Evolutionary conservation across 2,888 invertebrate species (phyloP), one percentile per base, ranked within the genome.

Genomic region (Thysanoteuthis rhombus): DNA sequence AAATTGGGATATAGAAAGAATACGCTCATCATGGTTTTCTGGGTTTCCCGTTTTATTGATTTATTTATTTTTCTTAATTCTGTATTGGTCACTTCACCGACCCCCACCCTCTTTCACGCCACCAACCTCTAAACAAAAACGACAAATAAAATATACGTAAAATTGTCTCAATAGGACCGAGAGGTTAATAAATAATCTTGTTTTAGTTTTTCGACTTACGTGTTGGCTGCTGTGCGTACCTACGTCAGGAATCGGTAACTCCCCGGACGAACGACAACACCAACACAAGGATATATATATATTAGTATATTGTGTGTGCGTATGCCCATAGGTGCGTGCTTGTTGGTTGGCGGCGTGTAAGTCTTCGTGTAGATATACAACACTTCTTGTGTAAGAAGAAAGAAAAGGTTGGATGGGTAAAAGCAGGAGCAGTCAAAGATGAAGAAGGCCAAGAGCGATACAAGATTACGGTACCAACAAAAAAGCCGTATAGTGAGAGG

Each of bases 151-250:
- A 75, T 75, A n/a, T 36, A 75, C 3, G n/a, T 75, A n/a, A 75
- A 75, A 75, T 75, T 36, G 75, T 75, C 75, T 75, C 12, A 75
- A 75, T 19, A 75, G 12, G 28, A 32, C 58, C 8, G 28, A 58
- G 58, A 32, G 28, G n/a, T n/a, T 58, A 58, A 58, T 52, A 52
- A n/a, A 52, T 52, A 52, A 75, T n/a, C n/a, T 75, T 75, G n/a
- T n/a, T 75, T 75, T 75, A n/a, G n/a, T 75, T 75, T 75, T n/a
- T 75, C n/a, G 75, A 75, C 75, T 75, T 75, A 75, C 75, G 75
- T 75, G 75, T 75, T 75, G 75, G 75, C 75, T 75, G 75, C 75
- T n/a, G 75, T 75, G 75, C 75, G 75, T 75, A 75, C 75, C 75
- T 75, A 75, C 16, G 75, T 75, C 75, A 75, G 36, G 75, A 75